Conservation (phyloP, 2,797 vertebrate genomes). For the Kryptolebias ocellatus region DNA sequence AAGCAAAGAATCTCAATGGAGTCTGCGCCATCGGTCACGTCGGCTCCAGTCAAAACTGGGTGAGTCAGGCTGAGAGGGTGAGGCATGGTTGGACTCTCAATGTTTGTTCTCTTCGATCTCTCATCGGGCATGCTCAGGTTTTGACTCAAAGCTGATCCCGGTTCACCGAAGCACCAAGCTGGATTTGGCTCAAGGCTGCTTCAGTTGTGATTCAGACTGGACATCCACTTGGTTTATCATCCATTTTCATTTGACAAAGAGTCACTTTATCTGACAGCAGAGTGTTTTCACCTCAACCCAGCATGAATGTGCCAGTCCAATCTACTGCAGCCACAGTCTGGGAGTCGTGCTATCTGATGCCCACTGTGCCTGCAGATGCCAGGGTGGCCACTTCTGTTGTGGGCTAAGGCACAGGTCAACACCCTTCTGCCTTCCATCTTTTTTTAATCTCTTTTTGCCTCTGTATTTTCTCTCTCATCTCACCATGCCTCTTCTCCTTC, state of each 20-base stretch:
- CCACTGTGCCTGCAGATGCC: conserved; percentile 70
- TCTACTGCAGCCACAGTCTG: conserved; percentile 60
- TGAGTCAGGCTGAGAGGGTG: conserved; percentile 42
- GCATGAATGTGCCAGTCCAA: conserved; percentile 54
- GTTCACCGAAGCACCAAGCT: conserved; percentile 29
- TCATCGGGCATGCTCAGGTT: conserved; percentile 6
- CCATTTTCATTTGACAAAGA: conserved; percentile 56
- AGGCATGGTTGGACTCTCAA: conserved; percentile 38
- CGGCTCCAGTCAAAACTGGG: conserved; percentile 40
- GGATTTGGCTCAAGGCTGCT: conserved; percentile 35
- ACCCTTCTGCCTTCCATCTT: conserved; percentile 37
- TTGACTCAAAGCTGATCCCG: conserved; percentile 34
- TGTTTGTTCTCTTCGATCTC: conserved; percentile 39
- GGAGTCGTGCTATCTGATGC: conserved; percentile 63
- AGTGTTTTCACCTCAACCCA: conserved; percentile 54
- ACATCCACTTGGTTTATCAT: conserved; percentile 58
- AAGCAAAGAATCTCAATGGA: conserved; percentile 50
- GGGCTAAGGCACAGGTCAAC: conserved; percentile 58
- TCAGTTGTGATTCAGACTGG: conserved; percentile 53
- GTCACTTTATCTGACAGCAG: conserved; percentile 58
- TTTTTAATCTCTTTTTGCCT: conserved; percentile 16
- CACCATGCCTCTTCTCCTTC: conserved; percentile 9
- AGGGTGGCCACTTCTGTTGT: conserved; percentile 59
- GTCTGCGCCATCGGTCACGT: conserved; percentile 33
- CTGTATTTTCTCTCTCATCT: conserved; percentile 9